Conservation (phyloP, 2,888 invertebrate species). For the Agapetus fuscipes region DNA sequence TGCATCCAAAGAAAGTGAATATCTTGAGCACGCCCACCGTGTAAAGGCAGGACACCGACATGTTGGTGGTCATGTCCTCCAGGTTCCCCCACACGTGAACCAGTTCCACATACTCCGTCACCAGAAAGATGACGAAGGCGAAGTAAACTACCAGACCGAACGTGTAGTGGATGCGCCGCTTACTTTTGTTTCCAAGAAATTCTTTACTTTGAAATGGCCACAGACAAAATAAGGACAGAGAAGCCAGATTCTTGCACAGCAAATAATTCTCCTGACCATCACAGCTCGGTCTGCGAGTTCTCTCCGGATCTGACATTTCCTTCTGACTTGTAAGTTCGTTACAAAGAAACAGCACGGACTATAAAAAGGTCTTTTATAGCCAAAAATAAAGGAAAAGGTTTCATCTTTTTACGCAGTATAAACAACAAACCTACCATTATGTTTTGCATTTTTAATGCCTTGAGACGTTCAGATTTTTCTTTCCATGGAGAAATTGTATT, state of each 20-base stretch:
- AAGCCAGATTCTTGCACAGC: slow-evolving; percentile 12
- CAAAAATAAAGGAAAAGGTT: too few species aligned
- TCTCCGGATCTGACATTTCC: not conserved
- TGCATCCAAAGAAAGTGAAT: slow-evolving; percentile 8
- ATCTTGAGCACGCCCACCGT: slow-evolving; percentile 13
- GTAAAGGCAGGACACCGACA: slow-evolving; percentile 17
- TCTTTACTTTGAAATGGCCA: slow-evolving; percentile 13
- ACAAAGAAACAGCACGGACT: too few species aligned
- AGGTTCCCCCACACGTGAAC: slow-evolving; percentile 14
- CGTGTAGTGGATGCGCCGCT: slow-evolving; percentile 6
- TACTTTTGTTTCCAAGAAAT: slow-evolving; percentile 10
- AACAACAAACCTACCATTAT: too few species aligned
- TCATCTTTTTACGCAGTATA: too few species aligned
- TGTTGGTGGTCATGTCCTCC: slow-evolving; percentile 18
- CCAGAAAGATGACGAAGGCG: slow-evolving; percentile 13
- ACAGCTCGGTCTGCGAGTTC: not conserved
- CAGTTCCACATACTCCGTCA: slow-evolving; percentile 17
- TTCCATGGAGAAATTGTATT: too few species aligned
- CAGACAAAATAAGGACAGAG: slow-evolving; percentile 12
- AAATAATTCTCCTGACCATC: slow-evolving; percentile 3
- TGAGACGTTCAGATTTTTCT: too few species aligned
- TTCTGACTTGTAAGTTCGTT: too few species aligned
- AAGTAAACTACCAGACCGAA: slow-evolving; percentile 9
- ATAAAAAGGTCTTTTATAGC: too few species aligned
- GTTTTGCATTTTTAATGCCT: too few species aligned